A percentile compares a stretch with the other conserved stretches of the same genome.
phyloP scores from a whole-genome alignment of 2,797 vertebrate genomes.

The Periparus ater region DNA sequence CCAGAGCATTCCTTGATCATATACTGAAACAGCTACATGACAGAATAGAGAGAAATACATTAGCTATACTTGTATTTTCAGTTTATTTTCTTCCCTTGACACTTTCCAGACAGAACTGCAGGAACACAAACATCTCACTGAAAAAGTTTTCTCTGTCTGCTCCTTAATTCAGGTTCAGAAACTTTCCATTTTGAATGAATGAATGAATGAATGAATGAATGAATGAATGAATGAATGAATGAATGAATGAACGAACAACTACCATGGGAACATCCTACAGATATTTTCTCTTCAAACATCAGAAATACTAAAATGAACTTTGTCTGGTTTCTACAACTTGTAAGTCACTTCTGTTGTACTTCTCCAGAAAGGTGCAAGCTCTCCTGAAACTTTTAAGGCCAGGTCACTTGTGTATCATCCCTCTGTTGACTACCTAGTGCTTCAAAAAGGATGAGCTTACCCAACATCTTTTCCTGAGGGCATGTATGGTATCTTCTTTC shows the following conservation, averaged over 20 bases:
- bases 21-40: neutral
- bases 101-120: neutral
- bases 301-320: neutral
- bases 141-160: neutral
- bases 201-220: neutral
- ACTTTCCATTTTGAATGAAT: neutral
- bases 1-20: neutral
- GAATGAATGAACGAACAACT: neutral
- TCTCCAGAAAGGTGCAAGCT: neutral
- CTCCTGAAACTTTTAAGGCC: neutral
- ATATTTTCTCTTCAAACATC: neutral
- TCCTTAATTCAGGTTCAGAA: neutral
- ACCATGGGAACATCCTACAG: neutral
- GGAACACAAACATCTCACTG: neutral
- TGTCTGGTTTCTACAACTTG: neutral
- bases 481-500: neutral
- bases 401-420: neutral
- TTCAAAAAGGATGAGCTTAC: neutral
- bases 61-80: neutral
- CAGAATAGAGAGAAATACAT: neutral
- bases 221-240: too few species aligned
- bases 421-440: neutral
- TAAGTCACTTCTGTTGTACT: neutral
- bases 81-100: neutral
- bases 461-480: neutral